Evolutionary conservation across 2,888 invertebrate species (phyloP).

Genomic region (Sphaerophoria taeniata): DNA sequence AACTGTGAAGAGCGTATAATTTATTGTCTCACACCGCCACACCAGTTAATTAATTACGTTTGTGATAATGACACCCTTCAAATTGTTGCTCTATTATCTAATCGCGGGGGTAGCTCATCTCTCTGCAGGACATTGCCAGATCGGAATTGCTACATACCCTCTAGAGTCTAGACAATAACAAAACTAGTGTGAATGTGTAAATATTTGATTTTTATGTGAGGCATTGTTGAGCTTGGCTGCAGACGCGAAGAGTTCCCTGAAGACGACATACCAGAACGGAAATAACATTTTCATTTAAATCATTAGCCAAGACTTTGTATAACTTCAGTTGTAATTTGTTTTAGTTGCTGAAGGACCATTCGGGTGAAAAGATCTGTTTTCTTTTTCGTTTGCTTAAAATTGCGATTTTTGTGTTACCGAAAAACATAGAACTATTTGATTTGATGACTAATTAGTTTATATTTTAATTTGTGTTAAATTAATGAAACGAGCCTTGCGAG

Average conservation of each 20-base stretch:
- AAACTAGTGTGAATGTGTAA: constrained; percentile 22
- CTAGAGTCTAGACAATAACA: constrained; percentile 34
- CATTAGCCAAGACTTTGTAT: constrained; percentile 52
- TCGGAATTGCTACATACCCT: not conserved
- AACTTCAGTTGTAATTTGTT: constrained; percentile 18
- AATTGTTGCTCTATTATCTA: constrained; percentile 24
- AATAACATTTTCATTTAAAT: constrained; percentile 52
- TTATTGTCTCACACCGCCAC: not conserved
- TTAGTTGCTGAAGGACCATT: constrained; percentile 67
- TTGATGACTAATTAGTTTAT: not conserved
- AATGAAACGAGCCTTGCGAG: not conserved
- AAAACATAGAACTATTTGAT: not conserved
- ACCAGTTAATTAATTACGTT: constrained; percentile 44
- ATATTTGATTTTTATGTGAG: constrained; percentile 58
- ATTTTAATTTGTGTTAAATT: too few species aligned
- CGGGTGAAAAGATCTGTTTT: constrained; percentile 55
- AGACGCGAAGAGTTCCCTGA: not conserved
- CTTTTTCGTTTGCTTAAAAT: not conserved
- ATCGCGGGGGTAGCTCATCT: constrained; percentile 32
- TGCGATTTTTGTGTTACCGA: not conserved
- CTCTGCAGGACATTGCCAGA: constrained; percentile 42
- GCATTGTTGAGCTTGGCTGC: constrained; percentile 1
- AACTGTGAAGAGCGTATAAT: not conserved
- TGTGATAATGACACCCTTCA: not conserved
- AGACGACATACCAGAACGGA: constrained; percentile 11